phyloP scores from a whole-genome alignment of 1,140 invertebrate species.

The Charaxes varanes region DNA sequence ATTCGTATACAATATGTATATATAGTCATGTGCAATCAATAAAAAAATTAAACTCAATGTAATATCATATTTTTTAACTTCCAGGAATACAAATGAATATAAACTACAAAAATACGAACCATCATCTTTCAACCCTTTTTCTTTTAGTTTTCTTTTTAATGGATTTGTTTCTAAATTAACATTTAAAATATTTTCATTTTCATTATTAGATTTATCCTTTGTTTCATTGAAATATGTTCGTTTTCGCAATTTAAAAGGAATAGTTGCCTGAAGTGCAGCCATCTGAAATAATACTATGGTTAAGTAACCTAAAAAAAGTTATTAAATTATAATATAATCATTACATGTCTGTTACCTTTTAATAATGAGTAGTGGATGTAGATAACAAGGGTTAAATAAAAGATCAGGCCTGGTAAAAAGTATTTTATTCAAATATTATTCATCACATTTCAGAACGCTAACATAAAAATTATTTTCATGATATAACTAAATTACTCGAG shows the following conservation, averaged over 20 bases:
- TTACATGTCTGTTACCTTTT: too few species aligned
- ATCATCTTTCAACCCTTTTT: conserved; percentile 4
- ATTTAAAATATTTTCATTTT: conserved; percentile 48
- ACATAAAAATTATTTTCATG: conserved; percentile 2
- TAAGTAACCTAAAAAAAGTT: too few species aligned
- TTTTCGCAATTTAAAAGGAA: conserved; percentile 61
- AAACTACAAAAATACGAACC: conserved; percentile 6
- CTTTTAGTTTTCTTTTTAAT: conserved; percentile 24
- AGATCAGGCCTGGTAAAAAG: neutral
- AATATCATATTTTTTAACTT: too few species aligned
- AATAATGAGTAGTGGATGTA: too few species aligned
- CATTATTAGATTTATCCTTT: conserved; percentile 31
- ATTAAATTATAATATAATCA: too few species aligned
- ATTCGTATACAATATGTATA: too few species aligned
- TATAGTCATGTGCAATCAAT: neutral
- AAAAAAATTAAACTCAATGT: neutral
- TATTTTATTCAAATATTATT: neutral
- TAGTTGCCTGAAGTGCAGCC: conserved; percentile 50
- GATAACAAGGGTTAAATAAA: neutral
- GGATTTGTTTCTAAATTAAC: conserved; percentile 15
- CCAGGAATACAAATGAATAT: too few species aligned
- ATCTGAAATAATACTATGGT: conserved; percentile 51
- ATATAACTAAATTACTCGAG: neutral
- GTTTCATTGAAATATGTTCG: conserved; percentile 35
- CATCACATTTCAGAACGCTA: conserved; percentile 4